Conservation (phyloP, 2,888 invertebrate genomes). For the Zaprionus bogoriensis region DNA sequence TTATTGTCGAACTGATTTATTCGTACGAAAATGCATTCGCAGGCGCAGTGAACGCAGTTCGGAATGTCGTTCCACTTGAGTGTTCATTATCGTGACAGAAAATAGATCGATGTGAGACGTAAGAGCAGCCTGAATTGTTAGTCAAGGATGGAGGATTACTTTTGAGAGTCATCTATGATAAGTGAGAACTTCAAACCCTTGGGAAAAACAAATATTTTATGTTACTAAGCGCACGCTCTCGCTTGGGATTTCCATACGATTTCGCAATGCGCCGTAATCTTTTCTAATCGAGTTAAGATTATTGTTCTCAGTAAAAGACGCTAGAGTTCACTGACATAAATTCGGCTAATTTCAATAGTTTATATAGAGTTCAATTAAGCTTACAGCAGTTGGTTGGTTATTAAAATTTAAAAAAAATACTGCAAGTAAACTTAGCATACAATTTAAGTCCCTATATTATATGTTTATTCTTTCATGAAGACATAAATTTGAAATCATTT, state of each 20-base stretch:
- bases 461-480: no score
- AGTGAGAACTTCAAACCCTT: no score
- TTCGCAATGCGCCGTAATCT: constrained; percentile 36
- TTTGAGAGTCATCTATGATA: no score
- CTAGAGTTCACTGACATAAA: not conserved
- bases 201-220: not conserved
- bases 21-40: constrained; percentile 32
- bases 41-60: not conserved
- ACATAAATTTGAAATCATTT: no score
- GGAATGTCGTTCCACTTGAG: constrained; percentile 5
- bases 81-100: constrained; percentile 27
- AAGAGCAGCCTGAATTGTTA: not conserved
- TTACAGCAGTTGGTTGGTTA: no score
- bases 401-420: no score
- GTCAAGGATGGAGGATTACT: not conserved
- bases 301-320: not conserved
- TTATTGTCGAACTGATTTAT: constrained; percentile 27
- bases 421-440: no score
- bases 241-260: constrained; percentile 5
- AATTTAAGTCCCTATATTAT: no score
- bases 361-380: no score
- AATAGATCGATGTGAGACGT: not conserved
- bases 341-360: no score
- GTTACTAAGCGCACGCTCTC: constrained; percentile 25
- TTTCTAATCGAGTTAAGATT: constrained; percentile 31